These are phyloP conservation scores for Anas platyrhynchos DNA, from an alignment of 2,113 vertebrate species.

Conservation along the genomic window DNA sequence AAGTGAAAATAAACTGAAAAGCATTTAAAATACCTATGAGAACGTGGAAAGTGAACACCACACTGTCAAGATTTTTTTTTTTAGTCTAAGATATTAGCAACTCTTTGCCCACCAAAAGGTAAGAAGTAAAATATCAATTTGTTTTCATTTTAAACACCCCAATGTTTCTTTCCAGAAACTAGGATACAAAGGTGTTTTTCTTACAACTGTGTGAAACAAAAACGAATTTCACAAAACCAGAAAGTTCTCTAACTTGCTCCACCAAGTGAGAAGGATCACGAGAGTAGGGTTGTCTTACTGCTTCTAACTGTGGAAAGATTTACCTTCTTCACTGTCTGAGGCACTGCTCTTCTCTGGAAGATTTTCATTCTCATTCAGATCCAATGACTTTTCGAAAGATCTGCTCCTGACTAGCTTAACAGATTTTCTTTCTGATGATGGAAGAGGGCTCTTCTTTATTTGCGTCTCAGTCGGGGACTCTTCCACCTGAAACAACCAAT, in stretches of 20 bases:
- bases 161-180: not conserved
- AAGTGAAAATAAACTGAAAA: not conserved
- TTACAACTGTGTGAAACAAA: not conserved
- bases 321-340: constrained; percentile 90
- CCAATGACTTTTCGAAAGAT: constrained; percentile 78
- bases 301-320: not conserved
- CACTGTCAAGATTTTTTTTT: not conserved
- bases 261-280: not conserved
- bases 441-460: constrained; percentile 70
- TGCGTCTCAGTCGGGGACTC: constrained; percentile 70
- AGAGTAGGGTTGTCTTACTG: not conserved
- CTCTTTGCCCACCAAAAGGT: not conserved
- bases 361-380: constrained; percentile 89
- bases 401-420: constrained; percentile 70
- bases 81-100: not conserved
- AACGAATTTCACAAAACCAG: not conserved
- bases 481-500: constrained; percentile 70
- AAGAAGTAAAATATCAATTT: not conserved
- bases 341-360: constrained; percentile 85
- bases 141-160: not conserved
- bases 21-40: not conserved
- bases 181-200: not conserved
- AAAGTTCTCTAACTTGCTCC: not conserved
- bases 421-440: constrained; percentile 71
- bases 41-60: not conserved